Evolutionary conservation across 2,888 invertebrate genomes (phyloP), one percentile per base, ranked within the genome.

Genomic region (Melanargia galathea): DNA sequence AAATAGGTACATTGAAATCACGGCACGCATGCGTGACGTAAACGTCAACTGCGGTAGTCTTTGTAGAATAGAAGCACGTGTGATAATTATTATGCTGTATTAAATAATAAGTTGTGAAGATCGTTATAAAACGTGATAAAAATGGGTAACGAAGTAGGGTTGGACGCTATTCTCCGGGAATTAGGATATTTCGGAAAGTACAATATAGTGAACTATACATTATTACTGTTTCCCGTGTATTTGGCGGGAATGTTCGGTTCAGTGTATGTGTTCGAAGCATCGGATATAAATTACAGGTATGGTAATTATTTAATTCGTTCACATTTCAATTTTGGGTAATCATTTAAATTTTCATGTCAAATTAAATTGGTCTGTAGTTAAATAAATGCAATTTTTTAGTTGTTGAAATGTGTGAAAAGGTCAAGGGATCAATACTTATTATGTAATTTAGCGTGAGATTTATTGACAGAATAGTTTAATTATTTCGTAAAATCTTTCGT

Each of bases 241-340:
- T 80, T 90, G 75, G 87, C 90, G 68, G 90, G 90, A 75, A 84
- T 90, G 83, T 90, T 79, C 60, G 90, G 87, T 46, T 83, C 86
- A 0, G 82, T 85, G 1, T 91, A 78, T 58, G 83, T 90, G n/a
- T 91, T 90, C 62, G 90, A 91, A 73, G 90, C 90, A 0, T 68
- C 83, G 0, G 86, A 89, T 69, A 79, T 90, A 24, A 68, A 71
- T 57, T 90, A 90, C 74, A 84, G 90, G 90, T 90, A 67, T 77
- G 80, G 33, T 5, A 13, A 20, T 6, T 35, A 13, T 13, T 33
- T 52, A 2, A 33, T 18, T 30, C 3, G 20, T 20, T 33, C 11
- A 10, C 16, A 13, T 13, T 1, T 18, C 11, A 11, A 4, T 33
- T 26, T 33, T 5, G 11, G 8, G n/a, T 20, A 11, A 6, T 20